phyloP scores from a whole-genome alignment of 2,797 vertebrate genomes.

The Acrossocheilus wenchowensis region DNA sequence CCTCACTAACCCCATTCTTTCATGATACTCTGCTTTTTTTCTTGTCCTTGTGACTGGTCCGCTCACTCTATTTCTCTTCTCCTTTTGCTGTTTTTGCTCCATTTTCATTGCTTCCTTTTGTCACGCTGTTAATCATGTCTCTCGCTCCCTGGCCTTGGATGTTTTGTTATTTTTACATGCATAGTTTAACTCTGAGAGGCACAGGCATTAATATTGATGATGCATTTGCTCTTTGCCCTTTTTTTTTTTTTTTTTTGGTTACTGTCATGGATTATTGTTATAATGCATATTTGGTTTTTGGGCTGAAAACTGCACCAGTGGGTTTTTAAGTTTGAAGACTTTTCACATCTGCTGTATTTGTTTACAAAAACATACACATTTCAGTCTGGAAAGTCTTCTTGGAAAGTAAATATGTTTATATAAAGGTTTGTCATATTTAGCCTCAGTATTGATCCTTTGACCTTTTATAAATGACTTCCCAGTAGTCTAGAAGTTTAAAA shows the following conservation, averaged over 20 bases:
- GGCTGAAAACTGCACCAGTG: background rate
- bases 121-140: background rate
- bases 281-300: background rate
- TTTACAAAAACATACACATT: background rate
- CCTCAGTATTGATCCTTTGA: background rate
- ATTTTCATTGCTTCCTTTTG: background rate
- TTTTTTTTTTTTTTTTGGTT: background rate
- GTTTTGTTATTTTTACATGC: background rate
- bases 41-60: background rate
- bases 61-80: background rate
- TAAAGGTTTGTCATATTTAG: background rate
- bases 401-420: background rate
- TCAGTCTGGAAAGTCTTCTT: too few species aligned
- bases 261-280: background rate
- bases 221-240: background rate
- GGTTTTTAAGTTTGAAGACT: background rate
- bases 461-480: background rate
- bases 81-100: background rate
- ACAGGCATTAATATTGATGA: background rate
- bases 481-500: background rate
- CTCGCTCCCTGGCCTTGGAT: background rate
- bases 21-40: background rate
- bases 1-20: constrained; percentile 10
- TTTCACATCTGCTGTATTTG: background rate
- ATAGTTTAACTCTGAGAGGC: background rate